Evolutionary conservation across 2,113 vertebrate genomes (phyloP).

Genomic region (Fukomys damarensis): DNA sequence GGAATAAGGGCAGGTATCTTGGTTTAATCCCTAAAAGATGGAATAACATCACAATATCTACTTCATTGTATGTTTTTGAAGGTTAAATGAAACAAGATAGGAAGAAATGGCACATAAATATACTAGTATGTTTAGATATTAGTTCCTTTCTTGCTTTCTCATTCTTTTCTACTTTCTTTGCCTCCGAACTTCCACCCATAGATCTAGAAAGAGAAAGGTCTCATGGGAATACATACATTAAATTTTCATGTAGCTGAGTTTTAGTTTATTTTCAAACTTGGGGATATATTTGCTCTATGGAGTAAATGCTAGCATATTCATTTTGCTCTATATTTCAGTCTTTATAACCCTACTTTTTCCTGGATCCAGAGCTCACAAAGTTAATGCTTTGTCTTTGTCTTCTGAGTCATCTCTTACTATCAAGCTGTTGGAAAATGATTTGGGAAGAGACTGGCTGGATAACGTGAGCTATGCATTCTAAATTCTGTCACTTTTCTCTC

Average conservation of each 20-base stretch:
- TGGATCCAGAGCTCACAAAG: neutral
- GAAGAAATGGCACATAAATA: neutral
- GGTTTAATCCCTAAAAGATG: neutral
- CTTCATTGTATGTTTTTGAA: neutral
- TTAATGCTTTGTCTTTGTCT: neutral
- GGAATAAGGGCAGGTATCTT: neutral
- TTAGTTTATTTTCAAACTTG: neutral
- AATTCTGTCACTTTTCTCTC: neutral
- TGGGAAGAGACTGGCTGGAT: neutral
- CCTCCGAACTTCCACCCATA: too few species aligned
- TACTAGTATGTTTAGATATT: neutral
- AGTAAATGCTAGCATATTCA: neutral
- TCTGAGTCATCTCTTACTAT: neutral
- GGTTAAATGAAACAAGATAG: neutral
- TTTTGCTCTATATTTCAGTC: neutral
- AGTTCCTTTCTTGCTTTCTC: neutral
- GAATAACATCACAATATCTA: neutral
- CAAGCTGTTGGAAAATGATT: neutral
- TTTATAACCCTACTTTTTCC: neutral
- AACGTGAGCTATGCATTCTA: neutral
- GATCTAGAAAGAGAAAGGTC: neutral
- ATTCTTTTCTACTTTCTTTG: neutral
- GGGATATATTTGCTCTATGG: neutral
- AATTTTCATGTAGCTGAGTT: neutral
- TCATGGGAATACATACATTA: neutral